phyloP scores from a whole-genome alignment of 35 echinoderm and acorn worm genomes.

The Apostichopus japonicus region DNA sequence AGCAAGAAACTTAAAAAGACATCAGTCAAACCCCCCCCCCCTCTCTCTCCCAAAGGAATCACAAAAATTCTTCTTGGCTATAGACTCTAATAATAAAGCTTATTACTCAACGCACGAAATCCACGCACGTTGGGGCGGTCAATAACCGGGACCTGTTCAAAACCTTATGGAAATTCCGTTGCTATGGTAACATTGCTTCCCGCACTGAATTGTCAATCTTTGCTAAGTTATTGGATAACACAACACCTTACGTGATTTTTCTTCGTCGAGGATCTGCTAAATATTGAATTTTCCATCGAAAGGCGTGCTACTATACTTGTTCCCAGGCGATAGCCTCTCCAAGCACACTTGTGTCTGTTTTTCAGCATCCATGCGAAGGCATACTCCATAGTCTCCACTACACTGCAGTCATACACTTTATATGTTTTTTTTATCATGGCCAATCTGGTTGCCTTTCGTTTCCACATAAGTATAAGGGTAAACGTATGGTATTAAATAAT shows the following conservation, averaged over 20 bases:
- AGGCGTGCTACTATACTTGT: constrained; percentile 15
- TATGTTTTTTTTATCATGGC: too few relatives aligned
- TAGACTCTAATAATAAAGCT: not conserved
- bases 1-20: not conserved
- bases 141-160: constrained; percentile 51
- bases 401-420: too few relatives aligned
- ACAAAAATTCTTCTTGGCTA: not conserved
- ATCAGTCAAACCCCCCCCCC: not conserved
- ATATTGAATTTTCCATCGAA: constrained; percentile 47
- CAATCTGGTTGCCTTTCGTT: too few relatives aligned
- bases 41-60: not conserved
- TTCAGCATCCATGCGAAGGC: too few relatives aligned
- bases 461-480: too few relatives aligned
- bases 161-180: constrained; percentile 44
- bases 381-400: too few relatives aligned
- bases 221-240: constrained; percentile 29
- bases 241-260: constrained; percentile 14
- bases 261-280: constrained; percentile 25
- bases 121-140: constrained; percentile 39
- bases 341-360: not conserved
- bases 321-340: constrained; percentile 30
- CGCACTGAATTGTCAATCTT: constrained; percentile 52
- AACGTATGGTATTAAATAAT: too few relatives aligned
- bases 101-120: not conserved
- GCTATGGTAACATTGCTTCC: constrained; percentile 21